Percentiles rank a stretch among this genome's conserved stretches.
These are phyloP conservation scores for Myiotriccus ornatus DNA, from an alignment of 2,797 vertebrate species.

Conservation along the genomic window DNA sequence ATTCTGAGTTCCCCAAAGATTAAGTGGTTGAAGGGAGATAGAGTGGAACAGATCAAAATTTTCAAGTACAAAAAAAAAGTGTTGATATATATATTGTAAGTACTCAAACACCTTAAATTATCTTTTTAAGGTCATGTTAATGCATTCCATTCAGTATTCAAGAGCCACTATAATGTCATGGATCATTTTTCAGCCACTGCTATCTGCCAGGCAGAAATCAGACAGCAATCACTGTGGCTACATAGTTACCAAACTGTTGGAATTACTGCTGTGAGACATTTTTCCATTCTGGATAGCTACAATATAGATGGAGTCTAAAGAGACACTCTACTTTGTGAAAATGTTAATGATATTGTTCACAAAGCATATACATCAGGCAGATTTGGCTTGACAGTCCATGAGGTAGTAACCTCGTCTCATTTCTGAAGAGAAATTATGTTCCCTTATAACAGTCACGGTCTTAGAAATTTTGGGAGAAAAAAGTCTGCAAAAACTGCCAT, in stretches of 20 bases:
- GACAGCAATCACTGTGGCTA: neutral
- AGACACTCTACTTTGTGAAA: neutral
- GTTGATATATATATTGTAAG: neutral
- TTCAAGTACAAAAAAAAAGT: neutral
- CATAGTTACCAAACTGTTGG: neutral
- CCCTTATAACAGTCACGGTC: neutral
- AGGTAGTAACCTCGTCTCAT: neutral
- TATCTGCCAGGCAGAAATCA: neutral
- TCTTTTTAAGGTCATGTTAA: neutral
- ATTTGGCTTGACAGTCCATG: neutral
- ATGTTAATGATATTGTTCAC: neutral
- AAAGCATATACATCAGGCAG: neutral
- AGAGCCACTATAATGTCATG: neutral
- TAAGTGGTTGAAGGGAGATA: neutral
- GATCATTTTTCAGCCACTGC: neutral
- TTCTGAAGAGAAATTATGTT: neutral
- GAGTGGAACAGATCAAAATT: neutral
- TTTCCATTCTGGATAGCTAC: neutral
- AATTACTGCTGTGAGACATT: neutral
- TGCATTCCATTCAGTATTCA: neutral
- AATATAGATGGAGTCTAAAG: neutral
- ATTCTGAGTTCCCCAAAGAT: neutral
- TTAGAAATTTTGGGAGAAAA: neutral
- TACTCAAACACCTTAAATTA: neutral
- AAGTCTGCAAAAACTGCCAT: neutral